phyloP scores from a whole-genome alignment of 2,797 vertebrate species.

The Craterocephalus amniculus region DNA sequence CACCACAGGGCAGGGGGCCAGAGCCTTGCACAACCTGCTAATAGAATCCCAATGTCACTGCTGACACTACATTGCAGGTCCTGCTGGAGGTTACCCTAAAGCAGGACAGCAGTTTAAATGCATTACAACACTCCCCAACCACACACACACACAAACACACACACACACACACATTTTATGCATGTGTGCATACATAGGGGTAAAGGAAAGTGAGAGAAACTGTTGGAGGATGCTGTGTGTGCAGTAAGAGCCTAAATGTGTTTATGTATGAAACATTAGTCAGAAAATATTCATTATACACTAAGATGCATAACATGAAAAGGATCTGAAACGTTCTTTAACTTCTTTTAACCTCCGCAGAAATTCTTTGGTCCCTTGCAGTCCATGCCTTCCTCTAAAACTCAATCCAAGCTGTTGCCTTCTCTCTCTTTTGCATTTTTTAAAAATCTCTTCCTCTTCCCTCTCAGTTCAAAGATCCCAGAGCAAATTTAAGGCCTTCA shows the following conservation, averaged over 20 bases:
- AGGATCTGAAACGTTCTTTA: slow-evolving; percentile 15
- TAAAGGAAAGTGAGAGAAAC: not conserved
- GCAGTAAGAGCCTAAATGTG: slow-evolving; percentile 1
- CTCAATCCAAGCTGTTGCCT: slow-evolving; percentile 32
- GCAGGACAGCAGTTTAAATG: slow-evolving; percentile 71
- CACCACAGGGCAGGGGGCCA: slow-evolving; percentile 83
- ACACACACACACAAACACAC: too few relatives aligned
- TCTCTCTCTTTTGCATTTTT: slow-evolving; percentile 54
- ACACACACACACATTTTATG: too few relatives aligned
- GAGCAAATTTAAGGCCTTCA: slow-evolving; percentile 64
- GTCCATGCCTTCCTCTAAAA: slow-evolving; percentile 25
- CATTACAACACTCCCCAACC: too few relatives aligned
- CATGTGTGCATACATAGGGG: too few relatives aligned
- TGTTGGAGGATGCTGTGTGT: not conserved
- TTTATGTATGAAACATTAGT: slow-evolving; percentile 2
- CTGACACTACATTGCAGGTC: slow-evolving; percentile 80
- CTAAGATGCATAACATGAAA: slow-evolving; percentile 1
- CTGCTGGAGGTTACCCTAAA: slow-evolving; percentile 74
- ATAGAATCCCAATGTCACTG: slow-evolving; percentile 87
- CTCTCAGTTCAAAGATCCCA: slow-evolving; percentile 58
- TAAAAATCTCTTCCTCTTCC: slow-evolving; percentile 34
- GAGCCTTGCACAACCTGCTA: slow-evolving; percentile 80
- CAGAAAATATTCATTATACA: slow-evolving; percentile 7
- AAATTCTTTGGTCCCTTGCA: slow-evolving; percentile 31
- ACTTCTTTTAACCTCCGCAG: slow-evolving; percentile 13